Evolutionary conservation across 2,888 invertebrate genomes (phyloP), one percentile per base, ranked within the genome.

Genomic region (Pseudoips prasinana): DNA sequence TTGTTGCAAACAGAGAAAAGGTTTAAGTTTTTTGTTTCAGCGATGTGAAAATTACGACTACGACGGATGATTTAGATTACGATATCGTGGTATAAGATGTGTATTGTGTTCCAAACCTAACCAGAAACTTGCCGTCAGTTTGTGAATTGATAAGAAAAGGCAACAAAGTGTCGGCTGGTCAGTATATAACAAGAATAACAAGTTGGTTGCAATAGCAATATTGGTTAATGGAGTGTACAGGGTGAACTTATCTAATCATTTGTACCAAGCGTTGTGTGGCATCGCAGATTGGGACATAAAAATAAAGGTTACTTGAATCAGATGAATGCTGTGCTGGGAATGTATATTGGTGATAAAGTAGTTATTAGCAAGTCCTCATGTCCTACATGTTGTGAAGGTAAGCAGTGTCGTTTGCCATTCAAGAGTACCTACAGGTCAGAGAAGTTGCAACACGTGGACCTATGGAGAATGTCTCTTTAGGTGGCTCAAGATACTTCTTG

Each of bases 101-200:
- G 10, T 23, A 33, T 2, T 29, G 8, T 24, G 22, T 50, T 17
- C 53, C 49, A 2, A 38, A 40, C 7, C 35, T 58, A 1, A 35
- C 50, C 0, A 48, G 40, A 4, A 54, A 57, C 9, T 23, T 56
- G 3, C 7, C 52, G 10, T 51, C 46, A 22, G 50, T 54, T 1
- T 50, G 48, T 30, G 24, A 40, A 43, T 46, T 32, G 8, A 32
- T 32, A 9, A 7, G 6, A 5, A 17, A 18, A 36, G 34, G 10
- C 33, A 39, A 23, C 35, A 40, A 17, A 33, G 33, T 47, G 3
- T 37, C 20, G 32, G 6, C 9, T 43, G 45, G 29, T 34, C 22
- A 1, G 48, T 48, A 5, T 26, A 32, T 17, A 52, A 45, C 27
- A 19, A 23, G 29, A 18, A 22, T 8, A 23, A 33, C n/a, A 8